phyloP scores from a whole-genome alignment of 2,113 vertebrate genomes.

The Brachyhypopomus occidentalis region DNA sequence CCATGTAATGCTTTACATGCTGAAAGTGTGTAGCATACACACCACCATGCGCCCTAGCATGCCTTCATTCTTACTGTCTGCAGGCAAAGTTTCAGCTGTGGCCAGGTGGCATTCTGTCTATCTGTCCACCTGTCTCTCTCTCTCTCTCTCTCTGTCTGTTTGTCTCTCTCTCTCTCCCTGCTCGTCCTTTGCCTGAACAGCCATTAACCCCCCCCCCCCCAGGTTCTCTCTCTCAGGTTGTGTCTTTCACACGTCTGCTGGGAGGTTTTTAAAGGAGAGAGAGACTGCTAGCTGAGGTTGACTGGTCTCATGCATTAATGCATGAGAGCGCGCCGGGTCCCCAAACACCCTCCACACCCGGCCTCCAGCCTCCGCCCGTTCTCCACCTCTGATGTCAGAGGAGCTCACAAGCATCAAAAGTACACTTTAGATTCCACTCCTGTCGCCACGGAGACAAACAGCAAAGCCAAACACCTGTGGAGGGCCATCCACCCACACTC shows the following conservation, averaged over 20 bases:
- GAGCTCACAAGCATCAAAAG: conserved; percentile 9
- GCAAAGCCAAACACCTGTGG: conserved; percentile 15
- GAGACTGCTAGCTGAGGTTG: conserved; percentile 11
- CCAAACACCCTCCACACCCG: background rate
- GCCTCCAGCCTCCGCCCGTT: conserved; percentile 21
- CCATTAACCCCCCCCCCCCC: too few species aligned
- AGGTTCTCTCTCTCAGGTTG: conserved; percentile 13
- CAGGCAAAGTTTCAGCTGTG: too few species aligned
- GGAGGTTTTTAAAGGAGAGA: conserved; percentile 31
- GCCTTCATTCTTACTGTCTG: too few species aligned
- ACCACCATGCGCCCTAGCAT: background rate
- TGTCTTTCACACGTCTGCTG: conserved; percentile 26
- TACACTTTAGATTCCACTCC: conserved; percentile 35
- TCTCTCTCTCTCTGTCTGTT: background rate
- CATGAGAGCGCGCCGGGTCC: conserved; percentile 28
- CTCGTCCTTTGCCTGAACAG: too few species aligned
- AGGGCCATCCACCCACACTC: background rate
- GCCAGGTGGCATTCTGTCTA: background rate
- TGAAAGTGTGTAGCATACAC: background rate
- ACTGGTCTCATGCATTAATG: conserved; percentile 39
- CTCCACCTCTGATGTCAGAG: conserved; percentile 44
- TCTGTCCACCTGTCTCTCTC: background rate
- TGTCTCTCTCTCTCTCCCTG: background rate
- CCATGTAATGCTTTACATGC: too few species aligned
- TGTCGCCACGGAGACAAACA: conserved; percentile 21